phyloP scores from a whole-genome alignment of 2,888 invertebrate species.

The Hesperia comma region DNA sequence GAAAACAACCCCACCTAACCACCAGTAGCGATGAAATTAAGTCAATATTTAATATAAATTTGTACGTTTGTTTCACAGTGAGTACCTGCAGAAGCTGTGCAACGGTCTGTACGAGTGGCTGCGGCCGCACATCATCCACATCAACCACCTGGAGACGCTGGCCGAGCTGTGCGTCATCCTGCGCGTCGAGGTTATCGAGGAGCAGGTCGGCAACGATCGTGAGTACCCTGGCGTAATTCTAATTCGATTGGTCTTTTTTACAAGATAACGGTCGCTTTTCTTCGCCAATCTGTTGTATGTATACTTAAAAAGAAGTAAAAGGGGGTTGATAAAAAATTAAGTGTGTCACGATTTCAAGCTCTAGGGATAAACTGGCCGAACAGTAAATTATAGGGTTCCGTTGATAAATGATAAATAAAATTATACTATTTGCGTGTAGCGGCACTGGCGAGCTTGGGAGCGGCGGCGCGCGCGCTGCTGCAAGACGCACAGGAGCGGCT shows the following conservation, averaged over 20 bases:
- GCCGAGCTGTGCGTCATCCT: slow-evolving; percentile 98
- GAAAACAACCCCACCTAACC: too few relatives aligned
- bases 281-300: too few relatives aligned
- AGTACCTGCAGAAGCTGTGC: slow-evolving; percentile 93
- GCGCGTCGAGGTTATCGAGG: slow-evolving; percentile 95
- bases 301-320: too few relatives aligned
- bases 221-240: slow-evolving; percentile 55
- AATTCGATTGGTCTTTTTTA: too few relatives aligned
- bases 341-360: too few relatives aligned
- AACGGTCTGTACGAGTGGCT: slow-evolving; percentile 95
- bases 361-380: too few relatives aligned
- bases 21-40: too few relatives aligned
- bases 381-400: too few relatives aligned
- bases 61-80: slow-evolving; percentile 69
- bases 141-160: slow-evolving; percentile 98
- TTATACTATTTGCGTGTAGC: slow-evolving; percentile 53
- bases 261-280: too few relatives aligned
- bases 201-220: slow-evolving; percentile 93
- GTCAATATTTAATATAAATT: too few relatives aligned
- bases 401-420: too few relatives aligned
- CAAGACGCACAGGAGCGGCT: slow-evolving; percentile 98
- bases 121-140: slow-evolving; percentile 96
- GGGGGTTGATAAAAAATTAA: too few relatives aligned
- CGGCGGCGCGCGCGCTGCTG: slow-evolving; percentile 90
- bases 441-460: slow-evolving; percentile 90